Conservation (phyloP, 1,140 invertebrate genomes). For the Leptinotarsa defecta region DNA sequence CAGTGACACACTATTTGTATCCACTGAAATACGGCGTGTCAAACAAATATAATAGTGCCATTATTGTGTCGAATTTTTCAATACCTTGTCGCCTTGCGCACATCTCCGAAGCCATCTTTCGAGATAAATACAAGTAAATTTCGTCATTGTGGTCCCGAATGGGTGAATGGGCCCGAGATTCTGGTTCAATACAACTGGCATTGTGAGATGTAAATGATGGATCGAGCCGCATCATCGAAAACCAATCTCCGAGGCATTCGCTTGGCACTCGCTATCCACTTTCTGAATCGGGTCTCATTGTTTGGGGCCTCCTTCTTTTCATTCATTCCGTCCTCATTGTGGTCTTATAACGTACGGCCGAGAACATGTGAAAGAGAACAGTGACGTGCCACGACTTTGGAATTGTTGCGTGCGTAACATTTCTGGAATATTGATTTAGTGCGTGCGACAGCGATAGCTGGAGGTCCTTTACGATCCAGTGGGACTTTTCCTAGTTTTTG, state of each 20-base stretch:
- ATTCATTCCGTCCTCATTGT: constrained; percentile 5
- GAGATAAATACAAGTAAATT: constrained; percentile 30
- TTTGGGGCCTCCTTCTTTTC: background rate
- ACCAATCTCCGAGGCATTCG: constrained; percentile 22
- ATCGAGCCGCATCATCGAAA: constrained; percentile 21
- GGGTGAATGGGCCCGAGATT: constrained; percentile 19
- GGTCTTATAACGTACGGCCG: constrained; percentile 4
- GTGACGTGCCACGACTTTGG: background rate
- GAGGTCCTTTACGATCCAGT: background rate
- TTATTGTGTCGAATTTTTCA: constrained; percentile 24
- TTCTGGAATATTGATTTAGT: background rate
- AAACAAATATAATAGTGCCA: constrained; percentile 20
- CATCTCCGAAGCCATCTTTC: constrained; percentile 15
- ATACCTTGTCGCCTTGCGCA: constrained; percentile 14
- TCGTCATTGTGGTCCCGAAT: constrained; percentile 20
- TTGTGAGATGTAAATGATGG: constrained; percentile 27
- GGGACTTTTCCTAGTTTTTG: too few relatives aligned
- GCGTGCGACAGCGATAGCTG: background rate
- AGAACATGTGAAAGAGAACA: background rate
- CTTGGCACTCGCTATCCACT: constrained; percentile 8
- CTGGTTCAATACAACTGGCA: constrained; percentile 20
- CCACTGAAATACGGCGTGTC: constrained; percentile 20
- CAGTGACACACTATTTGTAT: constrained; percentile 2
- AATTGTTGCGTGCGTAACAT: background rate
- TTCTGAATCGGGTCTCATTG: constrained; percentile 11